phyloP scores from a whole-genome alignment of 2,797 vertebrate species.

The Vultur gryphus region DNA sequence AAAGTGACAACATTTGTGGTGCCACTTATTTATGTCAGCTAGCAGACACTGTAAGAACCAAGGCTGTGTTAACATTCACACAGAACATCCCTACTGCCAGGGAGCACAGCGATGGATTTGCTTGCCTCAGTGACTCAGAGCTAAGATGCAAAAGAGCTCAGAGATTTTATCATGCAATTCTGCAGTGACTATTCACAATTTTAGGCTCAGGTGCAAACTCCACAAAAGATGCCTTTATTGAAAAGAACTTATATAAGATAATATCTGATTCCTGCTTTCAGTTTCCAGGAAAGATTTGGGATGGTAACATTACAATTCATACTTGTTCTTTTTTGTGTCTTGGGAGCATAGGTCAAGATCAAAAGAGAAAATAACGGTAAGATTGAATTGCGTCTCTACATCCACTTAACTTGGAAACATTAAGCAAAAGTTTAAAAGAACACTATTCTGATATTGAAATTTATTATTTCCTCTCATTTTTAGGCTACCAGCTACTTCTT shows the following conservation, averaged over 20 bases:
- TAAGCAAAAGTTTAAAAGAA: background rate
- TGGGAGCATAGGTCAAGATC: background rate
- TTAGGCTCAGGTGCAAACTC: background rate
- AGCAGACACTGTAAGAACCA: background rate
- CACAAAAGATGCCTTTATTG: background rate
- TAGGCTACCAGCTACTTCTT: background rate
- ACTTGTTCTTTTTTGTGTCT: background rate
- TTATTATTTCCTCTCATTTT: background rate
- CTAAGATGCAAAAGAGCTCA: background rate
- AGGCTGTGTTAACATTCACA: background rate
- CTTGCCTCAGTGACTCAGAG: background rate
- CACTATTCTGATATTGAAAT: background rate
- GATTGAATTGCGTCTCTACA: background rate
- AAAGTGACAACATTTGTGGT: background rate
- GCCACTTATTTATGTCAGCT: background rate
- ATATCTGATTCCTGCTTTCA: background rate
- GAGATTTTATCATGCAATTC: background rate
- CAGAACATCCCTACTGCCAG: background rate
- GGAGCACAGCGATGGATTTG: background rate
- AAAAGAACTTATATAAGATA: background rate
- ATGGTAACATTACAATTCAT: background rate
- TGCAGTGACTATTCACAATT: background rate
- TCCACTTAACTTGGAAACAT: background rate
- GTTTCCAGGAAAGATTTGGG: background rate
- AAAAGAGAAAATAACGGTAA: background rate